These are phyloP conservation scores for Drosophila pachea DNA, from an alignment of 1,140 invertebrate genomes.

Conservation along the genomic window DNA sequence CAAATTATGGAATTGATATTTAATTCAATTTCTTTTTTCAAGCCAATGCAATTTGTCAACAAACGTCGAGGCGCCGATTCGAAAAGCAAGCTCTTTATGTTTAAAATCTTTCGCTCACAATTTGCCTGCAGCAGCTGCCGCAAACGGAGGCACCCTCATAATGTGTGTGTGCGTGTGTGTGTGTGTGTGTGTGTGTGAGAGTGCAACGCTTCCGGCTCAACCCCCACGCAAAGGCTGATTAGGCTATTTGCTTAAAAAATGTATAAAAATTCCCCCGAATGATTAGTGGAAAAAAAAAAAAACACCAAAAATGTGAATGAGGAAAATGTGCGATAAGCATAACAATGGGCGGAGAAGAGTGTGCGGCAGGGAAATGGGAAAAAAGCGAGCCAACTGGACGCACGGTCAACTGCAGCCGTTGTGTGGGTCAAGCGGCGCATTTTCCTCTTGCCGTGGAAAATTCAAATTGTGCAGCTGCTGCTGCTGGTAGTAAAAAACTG, in stretches of 20 bases:
- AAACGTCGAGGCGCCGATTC: conserved; percentile 26
- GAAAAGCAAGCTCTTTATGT: conserved; percentile 26
- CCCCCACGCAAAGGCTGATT: conserved; percentile 59
- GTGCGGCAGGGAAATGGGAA: conserved; percentile 9
- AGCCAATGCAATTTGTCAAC: conserved; percentile 62
- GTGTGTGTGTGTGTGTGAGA: no score
- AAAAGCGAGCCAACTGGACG: conserved; percentile 53
- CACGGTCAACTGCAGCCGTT: conserved; percentile 58
- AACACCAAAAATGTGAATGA: conserved; percentile 24
- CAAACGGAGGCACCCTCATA: conserved; percentile 63
- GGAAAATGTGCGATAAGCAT: conserved; percentile 49
- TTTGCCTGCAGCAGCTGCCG: conserved; percentile 29
- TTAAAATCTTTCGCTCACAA: conserved; percentile 16
- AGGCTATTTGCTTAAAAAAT: conserved; percentile 70
- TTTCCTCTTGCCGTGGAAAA: conserved; percentile 53
- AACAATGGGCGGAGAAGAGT: conserved; percentile 15
- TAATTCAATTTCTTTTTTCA: conserved; percentile 41
- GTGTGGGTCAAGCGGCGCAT: conserved; percentile 59
- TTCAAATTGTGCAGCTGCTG: conserved; percentile 60
- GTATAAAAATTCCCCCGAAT: conserved; percentile 37
- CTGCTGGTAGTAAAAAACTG: conserved; percentile 46
- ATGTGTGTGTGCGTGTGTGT: conserved; percentile 37
- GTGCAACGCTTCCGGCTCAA: conserved; percentile 64
- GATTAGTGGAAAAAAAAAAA: conserved; percentile 45
- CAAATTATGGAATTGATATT: conserved; percentile 65